Base-by-base conservation (phyloP, 2,888 invertebrate species). In the Ischnura elegans region DNA sequence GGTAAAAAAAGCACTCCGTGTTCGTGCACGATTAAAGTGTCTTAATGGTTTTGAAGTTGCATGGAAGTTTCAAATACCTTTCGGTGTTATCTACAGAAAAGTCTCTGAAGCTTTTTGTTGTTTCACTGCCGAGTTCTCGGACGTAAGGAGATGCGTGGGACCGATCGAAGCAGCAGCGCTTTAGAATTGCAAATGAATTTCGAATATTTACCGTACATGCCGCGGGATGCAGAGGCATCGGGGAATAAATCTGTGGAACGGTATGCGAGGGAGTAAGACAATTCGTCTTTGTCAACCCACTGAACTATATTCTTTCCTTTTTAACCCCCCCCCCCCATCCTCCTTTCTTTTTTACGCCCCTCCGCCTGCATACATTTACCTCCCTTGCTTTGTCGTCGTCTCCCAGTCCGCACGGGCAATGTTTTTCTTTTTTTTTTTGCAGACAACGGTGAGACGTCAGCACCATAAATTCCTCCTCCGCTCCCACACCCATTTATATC, bases 231-330 rank as follows among this genome's bases (percentile, higher is more conserved):
- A 25, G 36, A 76, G 36, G 4, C 76, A 76, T 76, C 76, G 76
- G 76, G n/a, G 36, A 36, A 76, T 76, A 76, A 76, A 76, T 76
- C 76, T 10, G 76, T 5, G 6, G 36, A 76, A 76, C 76, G 76
- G 76, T 76, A 76, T 76, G 76, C 25, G 10, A 76, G 76, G 36
- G 36, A 29, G 10, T 10, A 76, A 76, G 36, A 76, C 76, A 36
- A n/a, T 43, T 61, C 90, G 55, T 66, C 90, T 61, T 90, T 90
- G 87, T 87, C 87, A 87, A 87, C 55, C 90, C 90, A 61, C 90
- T 90, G 36, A 90, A 90, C 61, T 61, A 61, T 61, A 90, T 90
- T 66, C 66, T 16, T 47, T 51, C 51, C 87, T 42, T n/a, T n/a
- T n/a, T 51, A 46, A 21, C n/a, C 51, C 3, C 46, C 13, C 36